Conservation (phyloP, 2,888 invertebrate species). For the Pelosia muscerda region DNA sequence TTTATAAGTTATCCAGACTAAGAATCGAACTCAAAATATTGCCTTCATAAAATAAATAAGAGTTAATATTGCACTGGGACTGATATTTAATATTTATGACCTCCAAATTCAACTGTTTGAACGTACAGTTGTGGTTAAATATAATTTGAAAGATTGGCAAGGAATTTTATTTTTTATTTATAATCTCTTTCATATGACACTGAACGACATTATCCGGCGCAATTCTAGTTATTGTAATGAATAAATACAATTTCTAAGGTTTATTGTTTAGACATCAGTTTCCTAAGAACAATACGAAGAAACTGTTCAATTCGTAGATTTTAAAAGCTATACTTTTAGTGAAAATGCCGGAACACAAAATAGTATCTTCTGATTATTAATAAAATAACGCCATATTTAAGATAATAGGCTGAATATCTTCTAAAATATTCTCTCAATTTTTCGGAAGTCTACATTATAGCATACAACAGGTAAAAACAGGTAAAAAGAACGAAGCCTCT, state of each 20-base stretch:
- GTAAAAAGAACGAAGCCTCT: too few relatives aligned
- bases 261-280: conserved; percentile 39
- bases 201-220: neutral
- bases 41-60: neutral
- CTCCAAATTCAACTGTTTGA: neutral
- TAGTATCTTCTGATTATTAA: neutral
- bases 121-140: neutral
- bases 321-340: conserved; percentile 2
- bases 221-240: conserved; percentile 17
- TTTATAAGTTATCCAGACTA: neutral
- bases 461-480: neutral
- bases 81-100: neutral
- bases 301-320: conserved; percentile 23
- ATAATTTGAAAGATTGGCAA: neutral
- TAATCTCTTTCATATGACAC: neutral
- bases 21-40: neutral
- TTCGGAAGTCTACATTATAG: neutral
- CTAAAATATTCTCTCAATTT: neutral
- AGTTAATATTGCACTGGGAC: neutral
- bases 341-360: neutral
- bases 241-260: conserved; percentile 24
- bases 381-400: neutral
- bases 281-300: conserved; percentile 28
- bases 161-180: neutral
- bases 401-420: too few relatives aligned